Percentiles rank a stretch among this genome's conserved stretches.
Conservation (phyloP, 2,113 vertebrate genomes). For the Hemiscyllium ocellatum region DNA sequence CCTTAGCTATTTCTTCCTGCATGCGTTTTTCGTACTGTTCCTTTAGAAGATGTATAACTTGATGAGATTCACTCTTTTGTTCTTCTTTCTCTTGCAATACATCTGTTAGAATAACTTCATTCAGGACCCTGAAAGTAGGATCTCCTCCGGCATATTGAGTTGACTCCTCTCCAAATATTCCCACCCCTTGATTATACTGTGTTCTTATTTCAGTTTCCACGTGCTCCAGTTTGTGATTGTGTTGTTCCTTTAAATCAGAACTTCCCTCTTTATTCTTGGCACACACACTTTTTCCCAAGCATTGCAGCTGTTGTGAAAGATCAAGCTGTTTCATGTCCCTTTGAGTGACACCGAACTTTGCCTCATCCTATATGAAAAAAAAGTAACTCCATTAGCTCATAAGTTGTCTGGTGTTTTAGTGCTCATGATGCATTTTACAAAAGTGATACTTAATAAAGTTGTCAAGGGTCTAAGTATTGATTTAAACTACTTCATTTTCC, state of each 20-base stretch:
- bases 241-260: conserved; percentile 53
- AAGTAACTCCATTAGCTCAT: background rate
- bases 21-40: conserved; percentile 68
- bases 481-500: background rate
- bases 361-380: conserved; percentile 40
- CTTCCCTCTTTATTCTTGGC: conserved; percentile 57
- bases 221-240: conserved; percentile 49
- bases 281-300: conserved; percentile 51
- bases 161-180: conserved; percentile 37
- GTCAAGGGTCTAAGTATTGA: background rate
- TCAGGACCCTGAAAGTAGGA: conserved; percentile 34
- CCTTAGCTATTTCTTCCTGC: conserved; percentile 86
- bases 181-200: conserved; percentile 41
- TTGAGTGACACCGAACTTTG: conserved; percentile 29
- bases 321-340: conserved; percentile 43
- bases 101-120: conserved; percentile 40
- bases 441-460: background rate
- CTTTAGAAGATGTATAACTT: conserved; percentile 53
- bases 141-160: conserved; percentile 42
- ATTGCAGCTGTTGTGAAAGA: conserved; percentile 54
- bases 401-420: background rate
- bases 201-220: conserved; percentile 36
- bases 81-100: conserved; percentile 48
- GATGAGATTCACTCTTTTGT: conserved; percentile 47
- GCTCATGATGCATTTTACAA: background rate